These are phyloP conservation scores for Microctenopoma lineatum DNA, from an alignment of 2,797 vertebrate genomes.

Conservation along the genomic window DNA sequence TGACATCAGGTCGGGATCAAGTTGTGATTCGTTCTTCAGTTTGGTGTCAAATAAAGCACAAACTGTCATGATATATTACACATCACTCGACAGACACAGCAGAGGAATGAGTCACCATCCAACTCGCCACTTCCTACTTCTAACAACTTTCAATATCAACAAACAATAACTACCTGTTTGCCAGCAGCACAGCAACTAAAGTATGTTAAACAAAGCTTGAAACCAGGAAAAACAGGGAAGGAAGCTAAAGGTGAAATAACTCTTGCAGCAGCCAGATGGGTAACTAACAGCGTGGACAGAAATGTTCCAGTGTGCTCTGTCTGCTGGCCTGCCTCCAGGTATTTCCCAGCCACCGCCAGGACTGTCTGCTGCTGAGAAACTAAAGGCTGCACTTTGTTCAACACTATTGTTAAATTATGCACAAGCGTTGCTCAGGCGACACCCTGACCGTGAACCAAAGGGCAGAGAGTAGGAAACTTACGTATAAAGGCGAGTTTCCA, in stretches of 20 bases:
- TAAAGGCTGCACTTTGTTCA: conserved; percentile 16
- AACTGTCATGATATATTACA: conserved; percentile 8
- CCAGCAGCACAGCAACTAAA: conserved; percentile 2
- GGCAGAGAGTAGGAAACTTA: background rate
- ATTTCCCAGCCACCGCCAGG: conserved; percentile 56
- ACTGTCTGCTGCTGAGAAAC: conserved; percentile 46
- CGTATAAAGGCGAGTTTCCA: background rate
- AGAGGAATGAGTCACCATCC: conserved; percentile 33
- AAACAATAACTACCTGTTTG: conserved; percentile 47
- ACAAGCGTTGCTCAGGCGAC: conserved; percentile 14
- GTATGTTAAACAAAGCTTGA: conserved; percentile 30
- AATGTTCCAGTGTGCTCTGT: conserved; percentile 56
- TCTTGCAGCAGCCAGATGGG: conserved; percentile 19
- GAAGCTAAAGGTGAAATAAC: conserved; percentile 45
- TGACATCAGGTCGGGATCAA: background rate
- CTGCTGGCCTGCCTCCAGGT: conserved; percentile 66
- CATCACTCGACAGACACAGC: conserved; percentile 2
- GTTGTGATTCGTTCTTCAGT: conserved; percentile 13
- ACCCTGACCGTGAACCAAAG: background rate
- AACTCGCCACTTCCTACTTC: conserved; percentile 56
- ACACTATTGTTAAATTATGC: conserved; percentile 14
- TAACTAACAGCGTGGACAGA: conserved; percentile 46
- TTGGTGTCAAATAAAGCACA: background rate
- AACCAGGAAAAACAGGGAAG: conserved; percentile 39
- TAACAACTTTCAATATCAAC: conserved; percentile 46